Evolutionary conservation across 2,888 invertebrate genomes (phyloP).

Genomic region (Congeria kusceri): DNA sequence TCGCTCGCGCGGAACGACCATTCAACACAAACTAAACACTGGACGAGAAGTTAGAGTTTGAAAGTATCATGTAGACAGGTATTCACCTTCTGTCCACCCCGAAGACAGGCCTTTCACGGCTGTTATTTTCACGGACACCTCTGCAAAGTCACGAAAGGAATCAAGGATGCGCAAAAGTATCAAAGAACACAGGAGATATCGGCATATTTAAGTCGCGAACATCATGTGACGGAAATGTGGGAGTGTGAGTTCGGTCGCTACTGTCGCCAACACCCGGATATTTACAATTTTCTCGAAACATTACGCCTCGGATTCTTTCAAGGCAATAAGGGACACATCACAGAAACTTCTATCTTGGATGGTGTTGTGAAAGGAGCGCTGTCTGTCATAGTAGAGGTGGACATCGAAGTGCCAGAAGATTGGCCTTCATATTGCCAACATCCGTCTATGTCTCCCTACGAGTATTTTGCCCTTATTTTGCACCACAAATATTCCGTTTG

Average conservation of each 20-base stretch:
- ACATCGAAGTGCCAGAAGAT: no score
- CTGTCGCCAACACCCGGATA: conserved; percentile 28
- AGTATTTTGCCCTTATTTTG: conserved; percentile 36
- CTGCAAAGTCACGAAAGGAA: conserved; percentile 34
- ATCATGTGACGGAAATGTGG: conserved; percentile 52
- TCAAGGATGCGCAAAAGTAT: conserved; percentile 20
- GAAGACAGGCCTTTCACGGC: conserved; percentile 37
- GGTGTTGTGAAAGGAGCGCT: conserved; percentile 9
- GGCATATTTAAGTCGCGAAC: conserved; percentile 16
- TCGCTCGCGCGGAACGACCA: conserved; percentile 29
- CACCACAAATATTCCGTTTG: no score
- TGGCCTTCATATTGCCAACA: conserved; percentile 29
- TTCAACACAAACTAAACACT: no score
- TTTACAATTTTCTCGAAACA: conserved; percentile 24
- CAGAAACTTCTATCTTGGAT: conserved; percentile 34
- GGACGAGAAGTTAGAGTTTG: conserved; percentile 43
- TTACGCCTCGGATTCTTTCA: conserved; percentile 27
- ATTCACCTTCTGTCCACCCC: not conserved
- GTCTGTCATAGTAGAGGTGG: conserved; percentile 45
- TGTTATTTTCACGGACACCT: conserved; percentile 54
- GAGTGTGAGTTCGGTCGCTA: conserved; percentile 46
- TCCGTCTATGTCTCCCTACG: conserved; percentile 11
- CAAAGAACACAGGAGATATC: conserved; percentile 29
- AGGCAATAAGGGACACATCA: conserved; percentile 22
- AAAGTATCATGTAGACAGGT: conserved; percentile 49